These are phyloP conservation scores for Heliconius hewitsoni DNA, from an alignment of 1,140 invertebrate genomes.

Conservation along the genomic window DNA sequence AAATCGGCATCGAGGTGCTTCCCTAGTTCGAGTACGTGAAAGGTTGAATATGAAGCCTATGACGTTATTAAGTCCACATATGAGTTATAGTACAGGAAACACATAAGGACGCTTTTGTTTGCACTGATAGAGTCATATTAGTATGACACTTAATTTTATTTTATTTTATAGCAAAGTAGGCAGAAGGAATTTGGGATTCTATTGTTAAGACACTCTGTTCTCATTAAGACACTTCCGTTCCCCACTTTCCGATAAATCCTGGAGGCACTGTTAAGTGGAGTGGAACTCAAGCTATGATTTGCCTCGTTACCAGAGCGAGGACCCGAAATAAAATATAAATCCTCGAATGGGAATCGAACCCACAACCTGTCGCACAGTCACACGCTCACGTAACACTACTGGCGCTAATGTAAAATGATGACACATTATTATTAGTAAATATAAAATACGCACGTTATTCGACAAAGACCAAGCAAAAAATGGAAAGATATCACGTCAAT, in stretches of 20 bases:
- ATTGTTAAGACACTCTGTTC: no score
- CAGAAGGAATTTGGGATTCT: no score
- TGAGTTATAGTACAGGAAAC: constrained; percentile 5
- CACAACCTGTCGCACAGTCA: no score
- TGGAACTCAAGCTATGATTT: no score
- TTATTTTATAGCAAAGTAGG: no score
- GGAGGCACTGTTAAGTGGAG: no score
- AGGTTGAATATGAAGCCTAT: background rate
- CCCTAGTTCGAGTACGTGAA: background rate
- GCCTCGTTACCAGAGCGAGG: no score
- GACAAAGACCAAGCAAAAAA: background rate
- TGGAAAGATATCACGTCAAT: background rate
- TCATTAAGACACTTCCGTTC: no score
- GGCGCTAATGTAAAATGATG: background rate
- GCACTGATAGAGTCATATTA: background rate
- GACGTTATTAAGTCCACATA: background rate
- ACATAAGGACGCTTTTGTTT: constrained; percentile 26
- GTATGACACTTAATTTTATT: constrained; percentile 13
- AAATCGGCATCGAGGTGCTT: background rate
- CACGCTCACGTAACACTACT: no score
- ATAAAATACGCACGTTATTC: background rate
- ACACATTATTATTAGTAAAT: background rate
- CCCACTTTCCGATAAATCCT: no score
- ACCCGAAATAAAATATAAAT: no score
- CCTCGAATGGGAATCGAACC: no score